phyloP scores from a whole-genome alignment of 2,113 vertebrate genomes.

The Microcebus lehilahytsara region DNA sequence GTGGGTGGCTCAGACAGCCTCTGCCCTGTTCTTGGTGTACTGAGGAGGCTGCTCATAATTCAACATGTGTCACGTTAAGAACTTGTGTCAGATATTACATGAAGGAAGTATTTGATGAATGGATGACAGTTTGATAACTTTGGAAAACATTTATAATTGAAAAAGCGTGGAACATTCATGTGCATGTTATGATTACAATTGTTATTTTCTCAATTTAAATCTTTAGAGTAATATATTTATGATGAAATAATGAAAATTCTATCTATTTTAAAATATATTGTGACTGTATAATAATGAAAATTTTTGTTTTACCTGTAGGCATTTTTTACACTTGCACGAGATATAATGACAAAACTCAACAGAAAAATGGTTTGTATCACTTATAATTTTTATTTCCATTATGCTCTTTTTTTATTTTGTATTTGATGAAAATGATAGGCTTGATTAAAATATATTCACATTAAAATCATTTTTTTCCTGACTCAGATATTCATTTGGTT shows the following conservation, averaged over 20 bases:
- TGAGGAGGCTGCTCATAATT: background rate
- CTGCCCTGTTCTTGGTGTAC: background rate
- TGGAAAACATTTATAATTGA: background rate
- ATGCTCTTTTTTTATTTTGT: background rate
- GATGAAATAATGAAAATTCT: constrained; percentile 1
- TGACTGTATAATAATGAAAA: constrained; percentile 24
- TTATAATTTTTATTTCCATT: constrained; percentile 22
- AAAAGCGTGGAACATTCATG: background rate
- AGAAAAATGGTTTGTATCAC: constrained; percentile 95
- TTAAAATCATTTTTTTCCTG: background rate
- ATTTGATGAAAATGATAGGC: background rate
- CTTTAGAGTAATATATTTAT: background rate
- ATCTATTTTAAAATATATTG: background rate
- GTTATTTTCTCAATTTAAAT: constrained; percentile 33
- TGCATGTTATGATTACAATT: background rate
- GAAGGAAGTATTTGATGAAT: background rate
- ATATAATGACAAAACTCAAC: constrained; percentile 98
- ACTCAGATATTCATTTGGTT: background rate
- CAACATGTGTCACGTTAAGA: background rate
- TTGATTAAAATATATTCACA: background rate
- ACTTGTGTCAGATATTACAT: background rate
- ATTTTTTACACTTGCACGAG: constrained; percentile 96
- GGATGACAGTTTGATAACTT: background rate
- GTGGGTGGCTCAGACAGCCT: background rate
- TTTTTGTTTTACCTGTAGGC: constrained; percentile 84